Evolutionary conservation across 2,888 invertebrate species (phyloP).

Genomic region (Zhengitettix transpicula): DNA sequence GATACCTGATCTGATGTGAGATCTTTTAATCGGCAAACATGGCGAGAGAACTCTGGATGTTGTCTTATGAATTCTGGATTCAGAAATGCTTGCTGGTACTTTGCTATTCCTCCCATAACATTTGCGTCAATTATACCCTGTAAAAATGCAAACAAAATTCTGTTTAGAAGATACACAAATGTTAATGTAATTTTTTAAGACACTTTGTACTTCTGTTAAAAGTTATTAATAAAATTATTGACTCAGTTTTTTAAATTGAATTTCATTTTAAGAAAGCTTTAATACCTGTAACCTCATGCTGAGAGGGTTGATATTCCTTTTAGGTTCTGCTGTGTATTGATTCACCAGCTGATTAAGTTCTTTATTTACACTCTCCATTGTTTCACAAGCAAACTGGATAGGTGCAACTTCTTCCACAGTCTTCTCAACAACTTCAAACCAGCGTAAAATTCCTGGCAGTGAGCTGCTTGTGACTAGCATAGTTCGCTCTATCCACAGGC

Average conservation of each 20-base stretch:
- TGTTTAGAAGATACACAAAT: not conserved
- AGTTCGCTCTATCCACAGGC: slow-evolving; percentile 87
- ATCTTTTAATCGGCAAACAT: slow-evolving; percentile 43
- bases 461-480: slow-evolving; percentile 65
- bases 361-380: slow-evolving; percentile 76
- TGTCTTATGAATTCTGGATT: slow-evolving; percentile 54
- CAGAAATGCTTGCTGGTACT: slow-evolving; percentile 90
- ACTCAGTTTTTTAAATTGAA: not conserved
- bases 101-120: slow-evolving; percentile 87
- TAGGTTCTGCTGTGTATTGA: slow-evolving; percentile 63
- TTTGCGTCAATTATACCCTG: slow-evolving; percentile 87
- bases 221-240: not conserved
- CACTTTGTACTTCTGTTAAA: not conserved
- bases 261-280: not conserved
- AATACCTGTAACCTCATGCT: slow-evolving; percentile 65
- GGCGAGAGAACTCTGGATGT: slow-evolving; percentile 38
- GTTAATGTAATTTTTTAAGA: not conserved
- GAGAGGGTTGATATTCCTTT: slow-evolving; percentile 75
- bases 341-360: slow-evolving; percentile 67
- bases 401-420: slow-evolving; percentile 65
- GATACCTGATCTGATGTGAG: slow-evolving; percentile 56
- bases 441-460: slow-evolving; percentile 79
- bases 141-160: not conserved
- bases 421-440: slow-evolving; percentile 75
- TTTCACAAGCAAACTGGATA: slow-evolving; percentile 82